A percentile compares a stretch with the other conserved stretches of the same genome.
Conservation (phyloP, 2,888 invertebrate species). For the Laothoe populi region DNA sequence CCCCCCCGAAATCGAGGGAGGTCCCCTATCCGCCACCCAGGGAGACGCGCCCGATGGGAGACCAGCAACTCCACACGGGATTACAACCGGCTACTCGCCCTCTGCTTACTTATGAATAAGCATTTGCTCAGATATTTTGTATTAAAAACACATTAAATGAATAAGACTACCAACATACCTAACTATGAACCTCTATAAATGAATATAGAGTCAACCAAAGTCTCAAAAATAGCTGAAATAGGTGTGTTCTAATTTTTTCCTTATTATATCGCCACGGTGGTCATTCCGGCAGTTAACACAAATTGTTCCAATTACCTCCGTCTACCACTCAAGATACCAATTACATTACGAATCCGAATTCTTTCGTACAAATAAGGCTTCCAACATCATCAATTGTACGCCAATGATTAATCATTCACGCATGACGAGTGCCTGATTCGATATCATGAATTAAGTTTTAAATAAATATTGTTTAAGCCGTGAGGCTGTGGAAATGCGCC, state of each 20-base stretch:
- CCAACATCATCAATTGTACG: slow-evolving; percentile 13
- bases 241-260: background rate
- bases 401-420: slow-evolving; percentile 10
- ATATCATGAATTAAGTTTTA: background rate
- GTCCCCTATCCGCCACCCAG: too few species aligned
- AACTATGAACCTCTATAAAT: too few species aligned
- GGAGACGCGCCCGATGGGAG: too few species aligned
- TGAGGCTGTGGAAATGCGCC: too few species aligned
- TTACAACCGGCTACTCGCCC: too few species aligned
- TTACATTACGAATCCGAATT: slow-evolving; percentile 64
- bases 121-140: too few species aligned
- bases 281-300: slow-evolving; percentile 61
- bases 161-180: too few species aligned
- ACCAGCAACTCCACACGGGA: too few species aligned
- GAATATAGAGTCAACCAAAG: background rate
- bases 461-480: background rate
- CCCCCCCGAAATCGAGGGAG: too few species aligned
- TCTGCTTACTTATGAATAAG: too few species aligned
- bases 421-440: background rate
- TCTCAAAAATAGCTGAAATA: background rate
- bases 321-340: slow-evolving; percentile 57
- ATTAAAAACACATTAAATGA: too few species aligned
- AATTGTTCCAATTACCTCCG: slow-evolving; percentile 65
- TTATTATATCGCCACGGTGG: slow-evolving; percentile 41
- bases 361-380: slow-evolving; percentile 44